Conservation (phyloP, 2,113 vertebrate genomes). For the Oreocharis arfaki region DNA sequence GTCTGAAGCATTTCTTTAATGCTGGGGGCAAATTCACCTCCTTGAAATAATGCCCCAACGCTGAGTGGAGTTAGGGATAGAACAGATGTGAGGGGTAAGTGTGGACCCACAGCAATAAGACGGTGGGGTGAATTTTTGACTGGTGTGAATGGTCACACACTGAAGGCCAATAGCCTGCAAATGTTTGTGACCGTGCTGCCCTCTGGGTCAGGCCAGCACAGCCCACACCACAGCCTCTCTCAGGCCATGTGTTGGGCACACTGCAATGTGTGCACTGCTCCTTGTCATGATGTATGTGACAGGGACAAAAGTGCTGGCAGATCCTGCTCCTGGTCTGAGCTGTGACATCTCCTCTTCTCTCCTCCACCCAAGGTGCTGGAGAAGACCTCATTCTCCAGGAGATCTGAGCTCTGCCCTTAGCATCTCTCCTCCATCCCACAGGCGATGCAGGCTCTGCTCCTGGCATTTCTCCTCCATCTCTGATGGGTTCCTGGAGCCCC, state of each 20-base stretch:
- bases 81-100: background rate
- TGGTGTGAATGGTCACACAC: background rate
- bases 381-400: background rate
- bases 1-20: background rate
- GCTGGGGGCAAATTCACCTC: background rate
- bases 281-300: background rate
- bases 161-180: background rate
- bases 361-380: background rate
- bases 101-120: background rate
- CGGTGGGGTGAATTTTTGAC: background rate
- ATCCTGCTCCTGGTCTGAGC: background rate
- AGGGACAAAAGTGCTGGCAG: background rate
- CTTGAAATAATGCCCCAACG: background rate
- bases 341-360: background rate
- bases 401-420: background rate
- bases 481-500: conserved; percentile 47
- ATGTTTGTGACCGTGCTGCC: background rate
- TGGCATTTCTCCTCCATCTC: background rate
- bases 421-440: background rate
- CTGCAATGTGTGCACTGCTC: background rate
- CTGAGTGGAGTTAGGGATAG: background rate
- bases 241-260: background rate
- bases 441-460: background rate
- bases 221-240: background rate
- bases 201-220: background rate